phyloP scores from a whole-genome alignment of 1,140 invertebrate genomes.

The Psilanteris sp. region DNA sequence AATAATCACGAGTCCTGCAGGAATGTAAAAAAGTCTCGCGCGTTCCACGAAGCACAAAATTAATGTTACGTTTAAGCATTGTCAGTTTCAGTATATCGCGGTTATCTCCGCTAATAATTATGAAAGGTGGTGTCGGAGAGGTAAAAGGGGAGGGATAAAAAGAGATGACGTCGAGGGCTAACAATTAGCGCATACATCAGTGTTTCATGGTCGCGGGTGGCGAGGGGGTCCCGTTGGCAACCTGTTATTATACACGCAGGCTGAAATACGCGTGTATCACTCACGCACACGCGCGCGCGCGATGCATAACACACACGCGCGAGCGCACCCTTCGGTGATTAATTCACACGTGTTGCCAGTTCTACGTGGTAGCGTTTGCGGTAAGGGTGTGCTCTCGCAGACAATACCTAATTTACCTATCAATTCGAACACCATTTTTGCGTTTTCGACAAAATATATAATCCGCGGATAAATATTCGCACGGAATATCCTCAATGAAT shows the following conservation, averaged over 20 bases:
- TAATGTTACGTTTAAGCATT: conserved; percentile 45
- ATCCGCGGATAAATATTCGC: conserved; percentile 10
- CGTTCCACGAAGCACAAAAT: conserved; percentile 16
- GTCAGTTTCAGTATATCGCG: conserved; percentile 50
- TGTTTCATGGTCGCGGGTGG: conserved; percentile 55
- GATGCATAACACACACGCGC: conserved; percentile 29
- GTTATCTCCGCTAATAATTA: conserved; percentile 58
- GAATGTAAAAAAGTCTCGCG: conserved; percentile 17
- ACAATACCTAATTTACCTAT: conserved; percentile 61
- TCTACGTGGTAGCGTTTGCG: conserved; percentile 56
- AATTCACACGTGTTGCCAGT: conserved; percentile 71
- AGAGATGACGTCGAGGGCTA: conserved; percentile 64
- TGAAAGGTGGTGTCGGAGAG: conserved; percentile 38
- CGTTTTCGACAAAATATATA: conserved; percentile 39
- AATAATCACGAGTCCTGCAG: background rate
- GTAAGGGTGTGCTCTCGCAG: conserved; percentile 50
- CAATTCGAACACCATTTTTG: conserved; percentile 48
- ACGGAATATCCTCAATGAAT: conserved; percentile 23
- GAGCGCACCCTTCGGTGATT: conserved; percentile 70
- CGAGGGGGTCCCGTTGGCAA: conserved; percentile 70
- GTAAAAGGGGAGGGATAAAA: conserved; percentile 46
- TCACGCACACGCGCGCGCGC: conserved; percentile 57
- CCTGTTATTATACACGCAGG: conserved; percentile 77
- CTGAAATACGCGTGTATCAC: conserved; percentile 74
- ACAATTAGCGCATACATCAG: conserved; percentile 72